A percentile compares a stretch with the other conserved stretches of the same genome.
These are phyloP conservation scores for Natator depressus DNA, from an alignment of 2,113 vertebrate genomes.

Conservation along the genomic window DNA sequence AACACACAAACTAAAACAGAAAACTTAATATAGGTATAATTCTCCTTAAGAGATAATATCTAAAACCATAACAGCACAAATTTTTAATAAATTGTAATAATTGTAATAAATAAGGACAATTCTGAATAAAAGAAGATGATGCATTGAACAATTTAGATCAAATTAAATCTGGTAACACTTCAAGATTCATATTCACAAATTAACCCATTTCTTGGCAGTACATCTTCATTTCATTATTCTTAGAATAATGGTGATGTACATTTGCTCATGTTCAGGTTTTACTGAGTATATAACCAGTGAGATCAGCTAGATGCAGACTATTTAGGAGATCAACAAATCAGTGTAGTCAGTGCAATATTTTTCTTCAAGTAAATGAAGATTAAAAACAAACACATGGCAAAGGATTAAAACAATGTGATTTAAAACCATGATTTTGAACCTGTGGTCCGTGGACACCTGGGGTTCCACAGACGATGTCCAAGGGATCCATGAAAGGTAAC, in stretches of 20 bases:
- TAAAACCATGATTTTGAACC: too few relatives aligned
- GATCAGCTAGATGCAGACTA: not conserved
- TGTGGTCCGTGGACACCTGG: too few relatives aligned
- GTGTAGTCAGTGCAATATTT: not conserved
- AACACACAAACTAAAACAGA: not conserved
- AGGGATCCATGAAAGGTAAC: too few relatives aligned
- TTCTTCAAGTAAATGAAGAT: not conserved
- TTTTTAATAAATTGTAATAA: too few relatives aligned
- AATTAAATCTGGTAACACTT: not conserved
- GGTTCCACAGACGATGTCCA: too few relatives aligned
- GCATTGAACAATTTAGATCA: not conserved
- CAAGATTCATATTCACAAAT: not conserved
- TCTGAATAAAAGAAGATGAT: not conserved
- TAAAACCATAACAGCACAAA: too few relatives aligned
- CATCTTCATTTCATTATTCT: too few relatives aligned
- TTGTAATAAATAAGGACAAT: not conserved
- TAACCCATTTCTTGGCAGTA: not conserved
- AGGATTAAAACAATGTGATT: too few relatives aligned
- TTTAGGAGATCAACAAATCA: not conserved
- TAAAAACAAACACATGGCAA: too few relatives aligned
- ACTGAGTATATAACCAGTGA: not conserved
- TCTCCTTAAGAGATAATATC: too few relatives aligned
- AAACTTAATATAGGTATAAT: too few relatives aligned
- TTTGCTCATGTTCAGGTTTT: not conserved
- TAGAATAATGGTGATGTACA: not conserved